Base-by-base conservation (phyloP, 1,140 invertebrate genomes). In the Neodiprion virginianus region DNA sequence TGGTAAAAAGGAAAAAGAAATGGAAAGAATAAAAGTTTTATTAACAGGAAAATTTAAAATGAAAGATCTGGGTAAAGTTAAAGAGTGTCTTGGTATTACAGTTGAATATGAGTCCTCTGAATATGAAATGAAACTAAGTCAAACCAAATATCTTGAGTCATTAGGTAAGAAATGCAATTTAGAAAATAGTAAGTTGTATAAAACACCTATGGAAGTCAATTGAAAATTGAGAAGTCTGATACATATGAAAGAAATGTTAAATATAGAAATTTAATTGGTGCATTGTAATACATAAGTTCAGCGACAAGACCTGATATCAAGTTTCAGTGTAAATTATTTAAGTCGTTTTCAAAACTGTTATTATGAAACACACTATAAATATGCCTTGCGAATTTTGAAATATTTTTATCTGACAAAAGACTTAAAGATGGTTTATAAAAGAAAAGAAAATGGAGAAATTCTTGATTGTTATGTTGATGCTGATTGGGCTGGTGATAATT, bases 401-500 rank as follows among this genome's bases (percentile, higher is more conserved):
- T 86, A 85, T 76, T 49, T 85, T 48, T 80, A 81, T 69, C 67
- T 72, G 14, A 84, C 81, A 10, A 53, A 79, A 61, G 49, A 82
- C 70, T 71, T 74, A 48, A 74, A 70, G 48, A 49, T 77, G 14
- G 69, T 8, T 17, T 77, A 48, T 47, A 70, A 48, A 1, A 74
- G 61, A 74, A 74, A 70, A 65, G 11, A 48, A 14, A 50, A 67
- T 11, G 4, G 4, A 2, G 67, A 74, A 48, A 72, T 69, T 50
- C 11, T 76, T 21, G 75, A 74, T 69, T 74, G 75, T 61, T 78
- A 74, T 77, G 75, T 78, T 11, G 82, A 86, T 79, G 79, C 84
- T 17, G 83, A 86, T 77, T 85, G 82, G 83, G 84, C 79, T 12
- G 80, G 80, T 40, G 77, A 83, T 81, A 21, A 14, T 48, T 49